Base-by-base conservation (phyloP, 2,888 invertebrate species). In the Monochamus alternatus region DNA sequence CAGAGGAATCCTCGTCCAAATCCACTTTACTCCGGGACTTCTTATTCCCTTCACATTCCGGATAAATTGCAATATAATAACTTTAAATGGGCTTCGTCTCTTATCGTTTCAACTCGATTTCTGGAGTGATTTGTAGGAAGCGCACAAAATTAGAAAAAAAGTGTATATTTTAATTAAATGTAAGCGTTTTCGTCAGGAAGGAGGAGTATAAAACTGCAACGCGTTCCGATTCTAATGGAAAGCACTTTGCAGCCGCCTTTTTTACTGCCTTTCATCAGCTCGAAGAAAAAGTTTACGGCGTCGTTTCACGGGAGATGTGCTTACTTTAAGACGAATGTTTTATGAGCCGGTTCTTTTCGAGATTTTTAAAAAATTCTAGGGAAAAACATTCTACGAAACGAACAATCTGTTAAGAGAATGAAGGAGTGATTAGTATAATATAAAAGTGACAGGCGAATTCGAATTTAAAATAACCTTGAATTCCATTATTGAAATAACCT, bases 101-200 rank as follows among this genome's bases (percentile, higher is more conserved):
- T 73, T 67, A 67, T 60, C n/a, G 51, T 58, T 31, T 7, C 59
- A 59, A 73, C 66, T 67, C 60, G 14, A 67, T 73, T 60, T 60
- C 59, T 60, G 51, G 47, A 5, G 74, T 68, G 74, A 74, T 74
- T 68, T 68, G 74, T 63, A 55, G 62, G 22, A 52, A 73, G 60
- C 66, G 32, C 47, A 1, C 8, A 10, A 10, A 32, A 47, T 10
- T 63, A 74, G 44, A 68, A 74, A 62, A 67, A 47, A 52, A 43
- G 55, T 22, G 55, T n/a, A 74, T 69, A 69, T 74, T 74, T 74
- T 74, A 69, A 74, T 74, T 68, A 74, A 74, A 74, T 69, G 63
- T 68, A 69, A 69, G 58, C 69, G 30, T 0, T 63, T 63, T 68
- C 52, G 52, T 52, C 64, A 43, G 14, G 68, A 44, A 62, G 12